Evolutionary conservation across 2,797 vertebrate species (phyloP).

Genomic region (Pseudochromis fuscus): DNA sequence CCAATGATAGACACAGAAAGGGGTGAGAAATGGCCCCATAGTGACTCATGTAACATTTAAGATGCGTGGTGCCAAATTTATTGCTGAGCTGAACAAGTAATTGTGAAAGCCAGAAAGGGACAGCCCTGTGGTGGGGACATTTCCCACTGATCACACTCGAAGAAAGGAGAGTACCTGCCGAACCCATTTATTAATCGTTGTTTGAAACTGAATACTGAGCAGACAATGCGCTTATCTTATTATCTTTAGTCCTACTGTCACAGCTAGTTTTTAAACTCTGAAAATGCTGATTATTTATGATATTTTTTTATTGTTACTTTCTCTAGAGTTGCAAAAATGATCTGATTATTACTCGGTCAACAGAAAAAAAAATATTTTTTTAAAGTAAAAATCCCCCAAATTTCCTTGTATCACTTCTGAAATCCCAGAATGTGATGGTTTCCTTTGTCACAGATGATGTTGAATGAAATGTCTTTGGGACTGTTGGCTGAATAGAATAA

Average conservation of each 20-base stretch:
- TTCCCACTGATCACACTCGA: neutral
- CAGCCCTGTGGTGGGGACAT: neutral
- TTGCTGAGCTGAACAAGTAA: neutral
- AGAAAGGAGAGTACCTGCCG: conserved; percentile 6
- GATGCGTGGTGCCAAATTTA: no score
- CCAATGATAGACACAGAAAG: conserved; percentile 11
- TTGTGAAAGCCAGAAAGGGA: neutral
- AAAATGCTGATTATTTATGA: no score
- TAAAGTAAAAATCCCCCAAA: no score
- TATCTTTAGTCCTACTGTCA: neutral
- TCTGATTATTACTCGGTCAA: neutral
- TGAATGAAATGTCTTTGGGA: neutral
- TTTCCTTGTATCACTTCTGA: no score
- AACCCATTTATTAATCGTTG: neutral
- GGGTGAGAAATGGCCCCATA: no score
- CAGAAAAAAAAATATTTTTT: no score
- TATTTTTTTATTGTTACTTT: no score
- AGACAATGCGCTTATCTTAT: neutral
- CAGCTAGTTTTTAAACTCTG: neutral
- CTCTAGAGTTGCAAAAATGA: neutral
- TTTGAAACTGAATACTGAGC: conserved; percentile 10
- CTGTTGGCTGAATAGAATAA: neutral
- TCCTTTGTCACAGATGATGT: neutral
- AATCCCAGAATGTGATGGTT: no score
- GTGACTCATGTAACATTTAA: no score